A percentile compares a stretch with the other conserved stretches of the same genome.
phyloP scores from a whole-genome alignment of 2,888 invertebrate species.

The Chloromyia formosa region DNA sequence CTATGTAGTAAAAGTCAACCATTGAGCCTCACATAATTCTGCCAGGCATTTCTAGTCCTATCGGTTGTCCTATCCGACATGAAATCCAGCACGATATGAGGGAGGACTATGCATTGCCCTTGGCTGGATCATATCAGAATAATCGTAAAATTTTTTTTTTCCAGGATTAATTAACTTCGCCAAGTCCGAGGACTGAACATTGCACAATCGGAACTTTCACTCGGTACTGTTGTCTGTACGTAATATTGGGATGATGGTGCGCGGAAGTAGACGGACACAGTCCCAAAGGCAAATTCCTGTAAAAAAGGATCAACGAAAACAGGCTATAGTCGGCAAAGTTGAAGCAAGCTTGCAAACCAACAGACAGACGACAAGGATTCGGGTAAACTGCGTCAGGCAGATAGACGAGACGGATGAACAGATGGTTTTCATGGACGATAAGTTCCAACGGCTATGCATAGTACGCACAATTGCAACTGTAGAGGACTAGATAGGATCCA shows the following conservation, averaged over 20 bases:
- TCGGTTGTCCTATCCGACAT: too few species aligned
- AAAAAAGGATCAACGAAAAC: too few species aligned
- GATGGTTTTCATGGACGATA: slow-evolving; percentile 14
- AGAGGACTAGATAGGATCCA: background rate
- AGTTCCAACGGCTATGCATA: background rate
- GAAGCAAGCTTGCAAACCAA: too few species aligned
- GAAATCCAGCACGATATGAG: background rate
- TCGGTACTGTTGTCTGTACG: background rate
- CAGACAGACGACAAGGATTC: too few species aligned
- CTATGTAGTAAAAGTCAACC: background rate
- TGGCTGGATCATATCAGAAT: background rate
- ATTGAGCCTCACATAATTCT: too few species aligned
- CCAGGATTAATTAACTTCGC: slow-evolving; percentile 10
- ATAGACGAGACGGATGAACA: background rate
- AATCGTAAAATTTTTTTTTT: slow-evolving; percentile 18
- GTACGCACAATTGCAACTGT: slow-evolving; percentile 6
- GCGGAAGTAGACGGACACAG: background rate
- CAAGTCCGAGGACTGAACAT: background rate
- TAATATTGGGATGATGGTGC: background rate
- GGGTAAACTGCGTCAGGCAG: background rate
- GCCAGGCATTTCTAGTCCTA: too few species aligned
- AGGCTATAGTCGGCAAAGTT: too few species aligned
- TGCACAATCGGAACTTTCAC: background rate
- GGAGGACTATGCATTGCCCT: background rate
- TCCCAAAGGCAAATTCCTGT: background rate